These are phyloP conservation scores for Columba livia DNA, from an alignment of 2,113 vertebrate species.

Conservation along the genomic window DNA sequence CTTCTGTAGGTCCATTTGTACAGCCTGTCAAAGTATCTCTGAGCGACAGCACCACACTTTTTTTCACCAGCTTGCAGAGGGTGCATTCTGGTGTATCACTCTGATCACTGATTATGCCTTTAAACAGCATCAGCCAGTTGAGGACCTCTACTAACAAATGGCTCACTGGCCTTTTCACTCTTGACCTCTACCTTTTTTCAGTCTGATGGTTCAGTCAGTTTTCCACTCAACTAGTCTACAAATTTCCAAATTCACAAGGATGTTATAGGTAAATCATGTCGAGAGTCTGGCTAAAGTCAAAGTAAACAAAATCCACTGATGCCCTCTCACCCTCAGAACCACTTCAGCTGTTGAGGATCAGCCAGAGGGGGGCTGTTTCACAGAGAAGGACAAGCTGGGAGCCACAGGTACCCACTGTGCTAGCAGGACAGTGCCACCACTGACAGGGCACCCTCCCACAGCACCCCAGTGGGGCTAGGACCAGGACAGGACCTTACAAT, in stretches of 20 bases:
- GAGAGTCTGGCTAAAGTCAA: neutral
- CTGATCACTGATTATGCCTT: neutral
- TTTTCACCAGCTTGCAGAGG: neutral
- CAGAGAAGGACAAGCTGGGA: neutral
- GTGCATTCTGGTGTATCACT: neutral
- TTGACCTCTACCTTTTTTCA: neutral
- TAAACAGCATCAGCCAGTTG: neutral
- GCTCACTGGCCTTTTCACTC: neutral
- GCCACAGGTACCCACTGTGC: accelerated
- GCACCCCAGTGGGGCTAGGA: no score
- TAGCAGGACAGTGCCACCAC: accelerated
- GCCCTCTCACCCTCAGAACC: neutral
- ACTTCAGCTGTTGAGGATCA: neutral
- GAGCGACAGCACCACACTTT: neutral
- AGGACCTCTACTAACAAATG: neutral
- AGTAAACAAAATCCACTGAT: neutral
- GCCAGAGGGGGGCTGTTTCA: neutral
- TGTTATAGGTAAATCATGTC: accelerated
- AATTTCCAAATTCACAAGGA: neutral
- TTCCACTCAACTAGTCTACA: neutral
- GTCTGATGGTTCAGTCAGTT: neutral
- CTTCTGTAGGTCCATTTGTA: neutral
- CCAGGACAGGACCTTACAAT: neutral
- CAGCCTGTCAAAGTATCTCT: neutral
- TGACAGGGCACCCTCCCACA: neutral